Conservation (phyloP, 2,888 invertebrate species). For the Nebria salina region DNA sequence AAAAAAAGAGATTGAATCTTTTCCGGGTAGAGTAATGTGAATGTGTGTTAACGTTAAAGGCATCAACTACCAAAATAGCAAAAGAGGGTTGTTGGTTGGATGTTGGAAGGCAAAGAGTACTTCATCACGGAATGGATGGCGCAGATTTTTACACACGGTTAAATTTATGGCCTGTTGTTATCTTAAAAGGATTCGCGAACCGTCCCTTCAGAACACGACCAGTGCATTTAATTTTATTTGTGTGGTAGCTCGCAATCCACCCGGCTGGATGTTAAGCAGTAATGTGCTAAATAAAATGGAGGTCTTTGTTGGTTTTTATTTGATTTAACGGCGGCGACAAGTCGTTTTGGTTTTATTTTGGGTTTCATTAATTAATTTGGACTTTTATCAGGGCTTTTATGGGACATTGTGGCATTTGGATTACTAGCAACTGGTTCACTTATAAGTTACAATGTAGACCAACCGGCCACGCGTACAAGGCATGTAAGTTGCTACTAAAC, state of each 20-base stretch:
- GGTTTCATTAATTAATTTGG: not conserved
- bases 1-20: too few species aligned
- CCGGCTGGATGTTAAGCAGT: not conserved
- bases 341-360: not conserved
- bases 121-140: constrained; percentile 29
- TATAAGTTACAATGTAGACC: not conserved
- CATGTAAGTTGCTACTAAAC: not conserved
- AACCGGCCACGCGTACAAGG: not conserved
- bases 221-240: constrained; percentile 34
- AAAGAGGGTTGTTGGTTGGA: not conserved
- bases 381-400: not conserved
- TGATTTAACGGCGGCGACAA: not conserved
- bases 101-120: not conserved
- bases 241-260: not conserved
- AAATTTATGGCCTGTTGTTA: constrained; percentile 31
- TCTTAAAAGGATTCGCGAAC: constrained; percentile 30
- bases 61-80: not conserved
- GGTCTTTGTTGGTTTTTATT: not conserved
- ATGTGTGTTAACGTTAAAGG: not conserved
- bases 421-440: not conserved
- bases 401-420: not conserved
- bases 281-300: not conserved
- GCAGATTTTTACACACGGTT: constrained; percentile 28
- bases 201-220: constrained; percentile 7
- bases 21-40: not conserved